Conservation (phyloP, 2,888 invertebrate species). For the Eupithecia tripunctaria region DNA sequence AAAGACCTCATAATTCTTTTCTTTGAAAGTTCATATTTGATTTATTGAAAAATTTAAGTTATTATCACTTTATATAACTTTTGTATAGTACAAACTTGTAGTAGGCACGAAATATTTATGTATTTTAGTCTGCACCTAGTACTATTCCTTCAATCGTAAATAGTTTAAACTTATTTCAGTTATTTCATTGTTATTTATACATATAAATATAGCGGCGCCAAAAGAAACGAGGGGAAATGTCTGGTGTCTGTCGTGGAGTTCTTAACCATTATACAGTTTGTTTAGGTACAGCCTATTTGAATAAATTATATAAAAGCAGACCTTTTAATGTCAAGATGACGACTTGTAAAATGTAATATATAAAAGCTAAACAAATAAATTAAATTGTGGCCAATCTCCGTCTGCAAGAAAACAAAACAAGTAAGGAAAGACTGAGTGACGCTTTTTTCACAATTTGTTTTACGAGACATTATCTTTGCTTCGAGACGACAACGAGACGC, state of each 20-base stretch:
- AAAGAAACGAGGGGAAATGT: neutral
- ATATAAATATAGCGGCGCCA: neutral
- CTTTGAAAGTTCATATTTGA: too few species aligned
- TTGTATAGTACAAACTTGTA: too few species aligned
- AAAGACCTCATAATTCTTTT: too few species aligned
- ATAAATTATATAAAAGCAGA: neutral
- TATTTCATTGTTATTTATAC: too few species aligned
- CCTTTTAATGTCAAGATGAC: neutral
- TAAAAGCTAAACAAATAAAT: slow-evolving; percentile 31
- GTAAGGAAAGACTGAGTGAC: slow-evolving; percentile 30
- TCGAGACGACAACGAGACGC: slow-evolving; percentile 21
- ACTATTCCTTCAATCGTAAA: too few species aligned
- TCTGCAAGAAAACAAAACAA: slow-evolving; percentile 26
- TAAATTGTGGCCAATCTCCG: slow-evolving; percentile 29
- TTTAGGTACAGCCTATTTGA: neutral
- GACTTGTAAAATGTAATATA: slow-evolving; percentile 15
- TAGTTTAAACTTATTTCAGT: too few species aligned
- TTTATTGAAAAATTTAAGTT: too few species aligned
- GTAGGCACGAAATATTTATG: too few species aligned
- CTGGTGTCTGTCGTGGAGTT: neutral
- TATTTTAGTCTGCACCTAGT: too few species aligned
- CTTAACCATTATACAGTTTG: neutral
- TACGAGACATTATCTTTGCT: slow-evolving; percentile 37
- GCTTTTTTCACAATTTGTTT: slow-evolving; percentile 37
- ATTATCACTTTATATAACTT: too few species aligned